Base-by-base conservation (phyloP, 2,797 vertebrate genomes). In the Phalanger gymnotis region DNA sequence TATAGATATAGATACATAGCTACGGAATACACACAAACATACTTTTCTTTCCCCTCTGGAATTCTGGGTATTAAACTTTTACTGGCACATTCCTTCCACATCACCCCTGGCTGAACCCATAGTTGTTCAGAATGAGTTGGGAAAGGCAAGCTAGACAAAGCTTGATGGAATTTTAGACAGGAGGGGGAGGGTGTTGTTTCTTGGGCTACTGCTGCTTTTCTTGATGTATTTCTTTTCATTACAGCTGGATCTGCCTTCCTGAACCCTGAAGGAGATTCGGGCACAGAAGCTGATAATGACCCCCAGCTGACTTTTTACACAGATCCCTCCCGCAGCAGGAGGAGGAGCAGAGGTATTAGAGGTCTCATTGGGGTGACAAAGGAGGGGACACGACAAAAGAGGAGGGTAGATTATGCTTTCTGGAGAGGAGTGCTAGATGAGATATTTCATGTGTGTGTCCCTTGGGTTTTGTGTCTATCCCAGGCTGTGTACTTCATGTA, bases 281-380 rank as follows among this genome's bases (percentile, higher is more conserved):
- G 99, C 95, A 99, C 99, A 0, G 99, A 99, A 98, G 99, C 99
- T 7, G 99, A 99, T 99, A 99, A 99, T 13, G 99, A 99, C 98
- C 99, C 99, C 96, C 99, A 99, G 98, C 99, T 99, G 98, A 99
- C 99, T 97, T 99, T 99, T 99, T 99, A 99, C 99, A 99, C 99
- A 0, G 99, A 99, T 98, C 99, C 99, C 56, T 99, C 99, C 0
- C 99, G 99, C 98, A 99, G 99, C 98, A 99, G 99, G 81, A 99
- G 99, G 93, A 99, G 99, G 96, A 99, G 99, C 98, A 99, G 99
- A 99, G 99, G 99, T 99, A 99, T 98, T 99, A 98, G 98, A 98
- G 98, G 98, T 4, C 22, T 87, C 40, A 27, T 40, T 13, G 4
- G 22, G 19, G n/a, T 5, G 7, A 34, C 0, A 0, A 9, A 6